Percentiles rank a stretch among this genome's conserved stretches.
phyloP scores from a whole-genome alignment of 2,113 vertebrate species.

The Circaetus cinerascens region DNA sequence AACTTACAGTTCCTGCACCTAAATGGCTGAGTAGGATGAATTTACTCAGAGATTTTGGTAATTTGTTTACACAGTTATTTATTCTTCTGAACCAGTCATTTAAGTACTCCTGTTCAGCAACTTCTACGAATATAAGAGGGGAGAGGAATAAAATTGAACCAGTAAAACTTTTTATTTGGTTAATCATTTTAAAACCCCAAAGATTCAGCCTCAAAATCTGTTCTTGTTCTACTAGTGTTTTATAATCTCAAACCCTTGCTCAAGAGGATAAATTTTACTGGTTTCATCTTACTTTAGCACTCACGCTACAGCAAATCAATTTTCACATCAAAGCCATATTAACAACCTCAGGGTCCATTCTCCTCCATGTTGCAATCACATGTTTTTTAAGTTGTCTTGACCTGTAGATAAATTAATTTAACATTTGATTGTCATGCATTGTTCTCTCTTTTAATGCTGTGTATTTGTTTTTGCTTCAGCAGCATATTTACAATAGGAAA shows the following conservation, averaged over 20 bases:
- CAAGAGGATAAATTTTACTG: background rate
- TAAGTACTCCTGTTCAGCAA: background rate
- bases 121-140: background rate
- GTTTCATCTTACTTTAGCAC: background rate
- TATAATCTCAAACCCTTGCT: background rate
- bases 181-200: background rate
- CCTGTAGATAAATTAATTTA: background rate
- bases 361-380: background rate
- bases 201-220: background rate
- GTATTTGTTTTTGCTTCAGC: background rate
- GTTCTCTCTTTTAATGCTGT: background rate
- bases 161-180: background rate
- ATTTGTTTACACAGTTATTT: background rate
- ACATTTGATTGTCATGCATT: background rate
- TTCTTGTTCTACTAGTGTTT: background rate
- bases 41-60: background rate
- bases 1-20: background rate
- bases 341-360: background rate
- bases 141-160: background rate
- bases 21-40: background rate
- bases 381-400: background rate
- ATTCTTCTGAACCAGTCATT: background rate
- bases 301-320: background rate
- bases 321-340: constrained; percentile 26
- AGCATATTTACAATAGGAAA: background rate